phyloP scores from a whole-genome alignment of 2,797 vertebrate species.

The Helostoma temminkii region DNA sequence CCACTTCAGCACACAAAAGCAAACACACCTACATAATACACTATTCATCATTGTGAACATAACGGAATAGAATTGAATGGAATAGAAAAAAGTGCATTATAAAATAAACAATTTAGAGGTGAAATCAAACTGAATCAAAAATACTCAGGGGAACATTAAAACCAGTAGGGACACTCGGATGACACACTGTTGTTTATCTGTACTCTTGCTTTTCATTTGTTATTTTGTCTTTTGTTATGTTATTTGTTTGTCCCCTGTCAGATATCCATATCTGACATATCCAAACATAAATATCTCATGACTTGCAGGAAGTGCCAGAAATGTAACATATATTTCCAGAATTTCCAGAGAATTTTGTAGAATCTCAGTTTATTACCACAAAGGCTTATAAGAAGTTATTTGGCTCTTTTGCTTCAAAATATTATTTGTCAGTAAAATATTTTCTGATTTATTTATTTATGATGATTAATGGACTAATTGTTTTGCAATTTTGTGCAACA shows the following conservation, averaged over 20 bases:
- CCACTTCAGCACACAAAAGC: constrained; percentile 34
- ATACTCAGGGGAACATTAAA: neutral
- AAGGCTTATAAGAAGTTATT: no score
- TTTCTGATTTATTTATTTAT: no score
- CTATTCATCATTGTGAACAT: neutral
- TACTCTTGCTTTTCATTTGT: constrained; percentile 59
- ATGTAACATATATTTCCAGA: neutral
- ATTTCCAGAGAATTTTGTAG: no score
- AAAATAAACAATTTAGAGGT: constrained; percentile 8
- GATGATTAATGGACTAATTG: no score
- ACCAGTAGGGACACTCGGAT: constrained; percentile 32
- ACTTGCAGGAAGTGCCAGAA: neutral
- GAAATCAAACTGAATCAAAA: constrained; percentile 8
- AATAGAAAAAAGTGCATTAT: neutral
- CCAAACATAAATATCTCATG: constrained; percentile 8
- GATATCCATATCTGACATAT: constrained; percentile 20
- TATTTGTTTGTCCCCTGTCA: constrained; percentile 59
- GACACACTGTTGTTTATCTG: constrained; percentile 56
- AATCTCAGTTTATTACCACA: no score
- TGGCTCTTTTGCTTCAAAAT: no score
- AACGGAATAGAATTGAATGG: constrained; percentile 12
- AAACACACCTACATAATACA: constrained; percentile 48
- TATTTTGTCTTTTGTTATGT: constrained; percentile 61
- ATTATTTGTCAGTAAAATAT: no score
- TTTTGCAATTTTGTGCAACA: no score